These are phyloP conservation scores for Arbacia lixula DNA, from an alignment of 53 echinoderm and acorn worm genomes.

Conservation along the genomic window DNA sequence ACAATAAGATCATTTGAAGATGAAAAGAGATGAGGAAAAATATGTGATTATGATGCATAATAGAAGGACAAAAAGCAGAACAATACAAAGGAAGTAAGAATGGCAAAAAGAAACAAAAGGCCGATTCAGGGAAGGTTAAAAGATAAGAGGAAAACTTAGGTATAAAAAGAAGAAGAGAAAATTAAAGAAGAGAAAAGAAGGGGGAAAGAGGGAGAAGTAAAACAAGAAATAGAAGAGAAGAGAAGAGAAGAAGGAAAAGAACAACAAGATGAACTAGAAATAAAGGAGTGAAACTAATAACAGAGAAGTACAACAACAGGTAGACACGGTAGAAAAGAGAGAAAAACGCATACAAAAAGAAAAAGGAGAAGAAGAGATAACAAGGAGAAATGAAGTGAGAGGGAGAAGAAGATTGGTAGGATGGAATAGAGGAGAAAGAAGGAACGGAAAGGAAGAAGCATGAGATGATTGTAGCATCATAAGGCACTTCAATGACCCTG, in stretches of 20 bases:
- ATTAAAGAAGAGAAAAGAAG: not conserved
- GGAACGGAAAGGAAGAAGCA: not conserved
- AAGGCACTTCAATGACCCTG: too few relatives aligned
- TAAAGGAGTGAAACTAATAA: not conserved
- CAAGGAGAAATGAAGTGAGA: not conserved
- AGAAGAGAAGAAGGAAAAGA: not conserved
- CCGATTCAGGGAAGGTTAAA: too few relatives aligned
- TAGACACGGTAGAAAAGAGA: not conserved
- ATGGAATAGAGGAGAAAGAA: not conserved
- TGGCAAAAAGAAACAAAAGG: too few relatives aligned
- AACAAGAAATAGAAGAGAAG: not conserved
- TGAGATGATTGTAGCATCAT: too few relatives aligned
- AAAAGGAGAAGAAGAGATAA: not conserved
- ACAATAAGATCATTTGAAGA: too few relatives aligned
- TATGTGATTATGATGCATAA: too few relatives aligned
- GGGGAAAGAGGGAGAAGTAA: not conserved
- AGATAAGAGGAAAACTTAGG: too few relatives aligned
- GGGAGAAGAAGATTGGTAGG: not conserved
- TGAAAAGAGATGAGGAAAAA: too few relatives aligned
- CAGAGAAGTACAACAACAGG: not conserved
- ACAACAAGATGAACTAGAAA: not conserved
- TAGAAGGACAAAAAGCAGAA: too few relatives aligned
- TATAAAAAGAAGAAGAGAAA: not conserved
- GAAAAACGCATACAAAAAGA: not conserved
- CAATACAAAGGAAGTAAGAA: too few relatives aligned